Evolutionary conservation across 2,113 vertebrate genomes (phyloP).

Genomic region (Cranoglanis bouderius): DNA sequence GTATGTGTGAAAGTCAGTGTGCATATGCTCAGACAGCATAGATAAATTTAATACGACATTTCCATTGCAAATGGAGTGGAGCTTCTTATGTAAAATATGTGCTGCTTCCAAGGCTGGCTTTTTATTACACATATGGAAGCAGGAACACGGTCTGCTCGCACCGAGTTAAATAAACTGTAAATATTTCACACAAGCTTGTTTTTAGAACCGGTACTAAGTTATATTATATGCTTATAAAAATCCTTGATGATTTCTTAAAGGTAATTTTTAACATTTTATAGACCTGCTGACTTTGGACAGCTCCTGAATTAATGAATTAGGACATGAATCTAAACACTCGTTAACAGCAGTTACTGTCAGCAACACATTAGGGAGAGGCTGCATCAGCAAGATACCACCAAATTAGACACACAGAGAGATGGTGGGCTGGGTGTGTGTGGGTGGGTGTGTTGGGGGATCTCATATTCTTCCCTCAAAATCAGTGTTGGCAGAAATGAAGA

Average conservation of each 20-base stretch:
- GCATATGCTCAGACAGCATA: constrained; percentile 48
- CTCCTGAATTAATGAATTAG: constrained; percentile 78
- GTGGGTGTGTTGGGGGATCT: neutral
- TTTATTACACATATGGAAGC: constrained; percentile 54
- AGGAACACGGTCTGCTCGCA: constrained; percentile 50
- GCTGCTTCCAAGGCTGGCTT: constrained; percentile 59
- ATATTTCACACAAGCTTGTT: constrained; percentile 66
- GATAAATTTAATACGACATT: constrained; percentile 63
- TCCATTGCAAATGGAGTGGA: constrained; percentile 60
- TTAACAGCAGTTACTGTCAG: constrained; percentile 52
- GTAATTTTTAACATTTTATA: constrained; percentile 74
- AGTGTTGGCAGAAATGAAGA: neutral
- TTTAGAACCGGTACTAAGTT: constrained; percentile 78
- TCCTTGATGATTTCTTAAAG: constrained; percentile 80
- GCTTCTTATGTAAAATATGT: constrained; percentile 57
- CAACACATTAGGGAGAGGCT: constrained; percentile 37
- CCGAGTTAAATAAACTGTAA: constrained; percentile 57
- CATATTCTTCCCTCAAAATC: neutral
- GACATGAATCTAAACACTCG: constrained; percentile 69
- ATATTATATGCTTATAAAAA: constrained; percentile 75
- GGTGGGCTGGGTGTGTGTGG: neutral
- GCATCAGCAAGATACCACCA: constrained; percentile 52
- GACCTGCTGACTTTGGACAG: constrained; percentile 71
- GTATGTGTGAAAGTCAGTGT: constrained; percentile 1
- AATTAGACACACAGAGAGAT: constrained; percentile 32